Conservation (phyloP, 2,888 invertebrate species). For the Diplolepis rosae region DNA sequence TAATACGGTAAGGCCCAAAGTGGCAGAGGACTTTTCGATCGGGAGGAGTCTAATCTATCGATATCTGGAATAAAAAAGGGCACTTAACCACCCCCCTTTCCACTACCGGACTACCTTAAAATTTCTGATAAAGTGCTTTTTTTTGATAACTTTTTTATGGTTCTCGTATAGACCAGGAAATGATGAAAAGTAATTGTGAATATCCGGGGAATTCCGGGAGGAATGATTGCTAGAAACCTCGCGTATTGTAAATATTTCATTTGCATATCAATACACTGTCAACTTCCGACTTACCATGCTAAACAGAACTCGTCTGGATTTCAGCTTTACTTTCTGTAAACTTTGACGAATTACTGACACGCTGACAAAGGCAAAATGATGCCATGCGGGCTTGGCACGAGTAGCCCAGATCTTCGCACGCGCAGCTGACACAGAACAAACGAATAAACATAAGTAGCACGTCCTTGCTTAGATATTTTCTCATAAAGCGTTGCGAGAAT, state of each 20-base stretch:
- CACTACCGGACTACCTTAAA: no score
- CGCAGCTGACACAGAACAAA: constrained; percentile 23
- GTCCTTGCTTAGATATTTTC: not conserved
- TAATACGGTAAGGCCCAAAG: no score
- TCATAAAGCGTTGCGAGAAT: not conserved
- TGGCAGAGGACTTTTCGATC: no score
- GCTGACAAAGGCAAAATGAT: constrained; percentile 19
- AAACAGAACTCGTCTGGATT: not conserved
- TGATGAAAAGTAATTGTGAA: no score
- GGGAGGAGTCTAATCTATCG: no score
- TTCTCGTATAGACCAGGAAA: no score
- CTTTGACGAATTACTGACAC: constrained; percentile 4
- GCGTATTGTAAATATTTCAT: not conserved
- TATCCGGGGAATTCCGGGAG: no score
- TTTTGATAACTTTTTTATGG: no score
- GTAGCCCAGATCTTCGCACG: constrained; percentile 17
- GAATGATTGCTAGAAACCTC: no score
- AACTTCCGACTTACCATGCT: not conserved
- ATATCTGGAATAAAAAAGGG: no score
- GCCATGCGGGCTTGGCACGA: constrained; percentile 1
- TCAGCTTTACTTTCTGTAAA: constrained; percentile 4
- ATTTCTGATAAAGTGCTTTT: no score
- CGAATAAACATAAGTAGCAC: constrained; percentile 1
- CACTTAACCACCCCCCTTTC: no score
- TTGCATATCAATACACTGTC: constrained; percentile 10